phyloP scores from a whole-genome alignment of 1,140 invertebrate genomes.

The Dysdera silvatica region DNA sequence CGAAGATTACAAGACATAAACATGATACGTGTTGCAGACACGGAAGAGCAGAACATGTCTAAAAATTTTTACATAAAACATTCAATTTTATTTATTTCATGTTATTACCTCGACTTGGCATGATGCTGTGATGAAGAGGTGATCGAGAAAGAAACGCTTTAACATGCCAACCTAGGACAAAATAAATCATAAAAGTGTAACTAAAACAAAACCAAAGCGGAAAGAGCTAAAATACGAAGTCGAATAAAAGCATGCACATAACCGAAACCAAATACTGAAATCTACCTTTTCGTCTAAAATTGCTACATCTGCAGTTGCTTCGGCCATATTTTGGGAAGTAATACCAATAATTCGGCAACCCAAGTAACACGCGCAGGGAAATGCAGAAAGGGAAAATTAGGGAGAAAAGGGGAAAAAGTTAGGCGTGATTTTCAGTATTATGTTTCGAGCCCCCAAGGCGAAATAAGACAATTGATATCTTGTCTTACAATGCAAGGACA shows the following conservation, averaged over 20 bases:
- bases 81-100: not conserved
- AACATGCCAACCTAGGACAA: slow-evolving; percentile 28
- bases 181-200: slow-evolving; percentile 16
- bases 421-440: too few species aligned
- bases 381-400: too few species aligned
- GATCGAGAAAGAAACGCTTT: slow-evolving; percentile 25
- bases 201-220: slow-evolving; percentile 14
- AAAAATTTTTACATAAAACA: not conserved
- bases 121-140: slow-evolving; percentile 29
- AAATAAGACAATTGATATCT: too few species aligned
- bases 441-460: too few species aligned
- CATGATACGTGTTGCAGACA: not conserved
- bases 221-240: slow-evolving; percentile 11
- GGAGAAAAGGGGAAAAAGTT: too few species aligned
- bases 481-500: too few species aligned
- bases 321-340: slow-evolving; percentile 21
- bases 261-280: not conserved
- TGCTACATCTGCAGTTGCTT: slow-evolving; percentile 10
- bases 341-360: too few species aligned
- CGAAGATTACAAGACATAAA: not conserved
- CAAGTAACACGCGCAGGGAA: too few species aligned
- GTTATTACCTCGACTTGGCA: slow-evolving; percentile 26
- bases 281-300: slow-evolving; percentile 22
- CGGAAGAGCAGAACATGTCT: not conserved
- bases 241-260: slow-evolving; percentile 17